Percentiles rank a stretch among this genome's conserved stretches.
Evolutionary conservation across 2,113 vertebrate species (phyloP).

Genomic region (Otolemur garnettii): DNA sequence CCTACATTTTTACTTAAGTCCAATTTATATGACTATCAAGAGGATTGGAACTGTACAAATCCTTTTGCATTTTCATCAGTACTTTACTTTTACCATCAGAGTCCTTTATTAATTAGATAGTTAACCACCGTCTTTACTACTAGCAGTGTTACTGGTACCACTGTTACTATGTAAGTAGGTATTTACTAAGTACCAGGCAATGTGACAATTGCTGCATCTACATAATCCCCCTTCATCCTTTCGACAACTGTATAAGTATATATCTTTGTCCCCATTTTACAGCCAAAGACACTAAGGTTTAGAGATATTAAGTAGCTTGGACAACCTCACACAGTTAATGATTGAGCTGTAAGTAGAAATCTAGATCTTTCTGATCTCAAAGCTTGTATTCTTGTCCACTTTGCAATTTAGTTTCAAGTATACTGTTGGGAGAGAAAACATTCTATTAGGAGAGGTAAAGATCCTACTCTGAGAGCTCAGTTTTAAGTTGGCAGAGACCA

Average conservation of each 20-base stretch:
- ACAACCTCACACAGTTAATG: background rate
- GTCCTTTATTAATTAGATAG: background rate
- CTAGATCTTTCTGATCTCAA: slow-evolving; percentile 20
- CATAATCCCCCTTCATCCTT: background rate
- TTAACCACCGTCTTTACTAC: background rate
- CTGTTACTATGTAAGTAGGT: background rate
- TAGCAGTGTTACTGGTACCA: background rate
- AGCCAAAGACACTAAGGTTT: background rate
- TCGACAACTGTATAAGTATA: background rate
- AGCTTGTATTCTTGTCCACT: background rate
- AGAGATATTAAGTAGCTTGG: background rate
- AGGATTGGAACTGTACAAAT: background rate
- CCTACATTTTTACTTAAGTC: slow-evolving; percentile 16
- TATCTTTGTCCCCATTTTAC: slow-evolving; percentile 36
- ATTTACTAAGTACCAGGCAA: slow-evolving; percentile 1
- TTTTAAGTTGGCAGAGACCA: background rate
- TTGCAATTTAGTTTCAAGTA: background rate
- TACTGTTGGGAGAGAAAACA: background rate
- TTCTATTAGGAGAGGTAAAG: background rate
- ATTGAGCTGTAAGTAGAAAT: background rate
- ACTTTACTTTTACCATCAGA: background rate
- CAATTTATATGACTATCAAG: background rate
- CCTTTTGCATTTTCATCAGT: background rate
- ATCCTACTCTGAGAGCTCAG: background rate
- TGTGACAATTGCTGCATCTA: background rate